Base-by-base conservation (phyloP, 2,113 vertebrate genomes). In the Saiga tatarica region DNA sequence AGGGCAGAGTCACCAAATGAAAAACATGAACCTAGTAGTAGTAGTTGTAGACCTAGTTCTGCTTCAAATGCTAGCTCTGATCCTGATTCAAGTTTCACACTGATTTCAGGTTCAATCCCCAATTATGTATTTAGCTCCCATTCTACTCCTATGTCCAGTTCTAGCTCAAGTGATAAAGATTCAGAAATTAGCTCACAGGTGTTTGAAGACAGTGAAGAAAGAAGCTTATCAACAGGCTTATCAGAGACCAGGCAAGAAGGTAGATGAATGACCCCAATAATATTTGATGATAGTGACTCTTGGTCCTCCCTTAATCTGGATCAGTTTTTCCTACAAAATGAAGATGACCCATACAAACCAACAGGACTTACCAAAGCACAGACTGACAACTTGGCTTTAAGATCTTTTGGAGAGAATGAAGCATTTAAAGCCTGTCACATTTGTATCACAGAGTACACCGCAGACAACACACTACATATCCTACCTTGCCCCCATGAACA, bases 361-460 rank as follows among this genome's bases (percentile, higher is more conserved):
- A 99, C 99, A 98, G 99, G 99, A 98, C 99, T 99, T 98, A 99
- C 99, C 97, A 99, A 99, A 99, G 99, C 99, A 98, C 99, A 99
- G 98, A 99, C 99, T 74, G 99, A 99, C 98, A 99, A 99, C 99
- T 99, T 99, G 42, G 98, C 99, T 4, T 99, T 99, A 98, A 99
- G 99, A 98, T 99, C 98, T 98, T 99, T 99, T 85, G 99, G 98
- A 36, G 99, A 99, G 98, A 99, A 98, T 8, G 99, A 99, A 64
- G 99, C 99, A 91, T 98, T 99, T 98, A 99, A 99, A 98, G 99
- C 99, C 95, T 99, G 99, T 97, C 99, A 99, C 0, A 99, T 99
- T 74, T 99, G 99, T 94, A 99, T 99, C 95, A 99, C 99, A 0
- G 99, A 99, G 98, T 99, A 99, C 96, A 99, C 98, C 0, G 99